phyloP scores from a whole-genome alignment of 1,140 invertebrate species.

The Tetragonula clypearis region DNA sequence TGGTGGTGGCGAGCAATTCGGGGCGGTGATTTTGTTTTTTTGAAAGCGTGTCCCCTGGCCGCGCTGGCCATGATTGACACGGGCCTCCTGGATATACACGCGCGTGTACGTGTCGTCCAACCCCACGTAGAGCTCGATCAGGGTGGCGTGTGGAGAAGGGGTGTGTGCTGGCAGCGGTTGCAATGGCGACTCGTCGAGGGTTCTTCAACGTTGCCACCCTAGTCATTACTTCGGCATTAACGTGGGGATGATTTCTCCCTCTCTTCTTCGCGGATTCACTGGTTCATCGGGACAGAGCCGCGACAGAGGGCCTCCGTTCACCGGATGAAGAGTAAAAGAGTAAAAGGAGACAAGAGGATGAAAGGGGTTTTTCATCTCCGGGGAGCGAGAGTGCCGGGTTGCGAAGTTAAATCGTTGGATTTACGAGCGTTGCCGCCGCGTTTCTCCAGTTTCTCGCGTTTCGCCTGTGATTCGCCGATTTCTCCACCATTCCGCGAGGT shows the following conservation, averaged over 20 bases:
- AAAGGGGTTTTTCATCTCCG: background rate
- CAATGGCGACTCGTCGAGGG: constrained; percentile 70
- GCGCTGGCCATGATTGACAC: constrained; percentile 68
- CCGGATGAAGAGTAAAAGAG: background rate
- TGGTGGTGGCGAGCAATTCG: background rate
- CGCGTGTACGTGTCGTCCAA: constrained; percentile 52
- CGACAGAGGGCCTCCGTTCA: background rate
- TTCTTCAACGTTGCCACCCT: constrained; percentile 77
- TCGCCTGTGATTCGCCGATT: background rate
- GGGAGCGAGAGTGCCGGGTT: constrained; percentile 43
- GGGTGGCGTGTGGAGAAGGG: constrained; percentile 17
- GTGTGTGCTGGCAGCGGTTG: constrained; percentile 29
- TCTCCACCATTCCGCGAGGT: background rate
- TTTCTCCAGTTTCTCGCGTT: constrained; percentile 25
- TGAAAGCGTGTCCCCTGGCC: background rate
- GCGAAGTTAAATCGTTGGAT: constrained; percentile 62
- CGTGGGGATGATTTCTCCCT: constrained; percentile 73
- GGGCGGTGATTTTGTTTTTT: constrained; percentile 52
- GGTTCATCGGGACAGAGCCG: constrained; percentile 57
- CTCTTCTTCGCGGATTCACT: constrained; percentile 57
- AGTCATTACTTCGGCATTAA: constrained; percentile 79
- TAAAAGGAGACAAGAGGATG: background rate
- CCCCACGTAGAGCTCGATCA: constrained; percentile 31
- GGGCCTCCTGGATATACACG: constrained; percentile 24
- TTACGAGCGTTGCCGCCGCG: constrained; percentile 37